These are phyloP conservation scores for Ecliptopera silaceata DNA, from an alignment of 2,888 invertebrate species.

Conservation along the genomic window DNA sequence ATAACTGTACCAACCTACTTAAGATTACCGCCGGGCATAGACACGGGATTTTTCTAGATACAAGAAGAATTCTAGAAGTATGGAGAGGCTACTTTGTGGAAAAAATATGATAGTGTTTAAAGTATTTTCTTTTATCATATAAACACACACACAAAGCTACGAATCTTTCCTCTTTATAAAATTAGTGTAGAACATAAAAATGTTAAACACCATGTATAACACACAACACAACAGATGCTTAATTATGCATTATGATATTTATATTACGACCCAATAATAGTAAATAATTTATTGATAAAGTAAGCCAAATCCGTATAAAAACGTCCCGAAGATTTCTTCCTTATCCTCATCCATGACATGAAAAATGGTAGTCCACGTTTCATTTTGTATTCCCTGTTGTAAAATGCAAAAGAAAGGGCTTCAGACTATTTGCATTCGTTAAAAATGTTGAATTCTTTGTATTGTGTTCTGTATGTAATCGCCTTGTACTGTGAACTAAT, in stretches of 20 bases:
- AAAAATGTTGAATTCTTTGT: conserved; percentile 79
- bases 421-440: conserved; percentile 81
- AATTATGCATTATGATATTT: no score
- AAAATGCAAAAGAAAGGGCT: conserved; percentile 74
- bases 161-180: no score
- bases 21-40: background rate
- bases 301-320: conserved; percentile 17
- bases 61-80: background rate
- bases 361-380: conserved; percentile 69
- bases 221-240: no score
- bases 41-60: background rate
- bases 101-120: no score
- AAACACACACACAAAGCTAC: no score
- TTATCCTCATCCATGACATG: conserved; percentile 48
- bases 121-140: no score
- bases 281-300: background rate
- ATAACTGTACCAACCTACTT: background rate
- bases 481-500: conserved; percentile 47
- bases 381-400: conserved; percentile 71
- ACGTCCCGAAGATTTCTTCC: conserved; percentile 30
- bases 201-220: no score
- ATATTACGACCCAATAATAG: no score
- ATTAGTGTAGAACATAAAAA: no score
- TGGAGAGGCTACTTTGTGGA: background rate
- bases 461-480: conserved; percentile 75